Conservation (phyloP, 2,797 vertebrate species). For the Anolis apletophallus region DNA sequence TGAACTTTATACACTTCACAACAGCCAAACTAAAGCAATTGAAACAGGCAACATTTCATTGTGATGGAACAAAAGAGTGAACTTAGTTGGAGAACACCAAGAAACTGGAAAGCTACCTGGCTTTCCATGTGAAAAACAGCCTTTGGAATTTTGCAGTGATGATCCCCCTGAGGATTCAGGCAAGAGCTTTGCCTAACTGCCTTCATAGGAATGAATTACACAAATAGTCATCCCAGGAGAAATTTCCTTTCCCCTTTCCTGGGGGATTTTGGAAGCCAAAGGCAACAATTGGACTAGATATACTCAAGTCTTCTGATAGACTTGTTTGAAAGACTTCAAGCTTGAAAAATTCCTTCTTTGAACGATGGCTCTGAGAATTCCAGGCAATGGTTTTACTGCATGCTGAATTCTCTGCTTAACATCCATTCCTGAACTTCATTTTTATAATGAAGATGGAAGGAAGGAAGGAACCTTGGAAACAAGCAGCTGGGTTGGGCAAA, state of each 20-base stretch:
- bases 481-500: too few relatives aligned
- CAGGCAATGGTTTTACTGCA: too few relatives aligned
- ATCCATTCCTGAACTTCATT: too few relatives aligned
- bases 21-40: neutral
- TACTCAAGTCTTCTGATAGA: neutral
- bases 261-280: neutral
- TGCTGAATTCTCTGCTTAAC: too few relatives aligned
- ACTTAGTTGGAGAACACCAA: neutral
- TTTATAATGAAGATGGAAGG: too few relatives aligned
- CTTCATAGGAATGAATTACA: neutral
- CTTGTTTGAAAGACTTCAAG: neutral
- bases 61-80: neutral
- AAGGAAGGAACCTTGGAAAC: too few relatives aligned
- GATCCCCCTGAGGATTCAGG: neutral
- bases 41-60: neutral
- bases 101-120: neutral
- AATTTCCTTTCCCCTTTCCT: neutral
- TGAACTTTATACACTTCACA: neutral
- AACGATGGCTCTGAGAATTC: too few relatives aligned
- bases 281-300: too few relatives aligned
- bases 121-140: neutral
- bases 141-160: neutral
- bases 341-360: neutral
- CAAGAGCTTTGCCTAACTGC: neutral
- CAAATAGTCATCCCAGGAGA: neutral